Evolutionary conservation across 2,113 vertebrate genomes (phyloP).

Genomic region (Brachypodius melanocephalos): DNA sequence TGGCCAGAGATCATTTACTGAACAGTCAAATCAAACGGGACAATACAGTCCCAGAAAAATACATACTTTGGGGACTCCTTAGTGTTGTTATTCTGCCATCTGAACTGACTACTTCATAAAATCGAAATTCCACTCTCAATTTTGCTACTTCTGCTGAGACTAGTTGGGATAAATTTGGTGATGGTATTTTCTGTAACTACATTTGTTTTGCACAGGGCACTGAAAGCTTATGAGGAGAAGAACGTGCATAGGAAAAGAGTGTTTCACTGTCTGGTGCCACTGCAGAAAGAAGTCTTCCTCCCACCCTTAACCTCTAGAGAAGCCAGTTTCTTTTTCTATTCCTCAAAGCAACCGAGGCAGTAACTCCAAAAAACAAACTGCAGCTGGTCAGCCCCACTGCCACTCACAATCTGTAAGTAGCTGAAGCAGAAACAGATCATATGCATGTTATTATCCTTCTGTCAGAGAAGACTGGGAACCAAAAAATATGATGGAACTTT

Average conservation of each 20-base stretch:
- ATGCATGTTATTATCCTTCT: not conserved
- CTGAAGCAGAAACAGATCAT: not conserved
- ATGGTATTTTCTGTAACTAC: not conserved
- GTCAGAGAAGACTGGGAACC: not conserved
- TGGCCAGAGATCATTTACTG: not conserved
- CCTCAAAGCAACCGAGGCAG: not conserved
- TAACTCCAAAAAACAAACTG: not conserved
- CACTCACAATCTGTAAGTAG: not conserved
- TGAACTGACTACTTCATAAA: not conserved
- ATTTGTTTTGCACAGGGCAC: not conserved
- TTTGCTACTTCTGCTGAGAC: not conserved
- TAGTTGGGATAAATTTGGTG: not conserved
- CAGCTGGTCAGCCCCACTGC: not conserved
- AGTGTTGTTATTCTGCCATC: not conserved
- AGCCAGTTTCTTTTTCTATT: not conserved
- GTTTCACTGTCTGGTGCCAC: not conserved
- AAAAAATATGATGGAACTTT: not conserved
- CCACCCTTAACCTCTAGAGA: not conserved
- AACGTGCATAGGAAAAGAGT: not conserved
- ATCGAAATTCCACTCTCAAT: not conserved
- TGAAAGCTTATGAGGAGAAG: not conserved
- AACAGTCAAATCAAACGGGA: not conserved
- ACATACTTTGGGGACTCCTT: not conserved
- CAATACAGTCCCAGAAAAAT: not conserved
- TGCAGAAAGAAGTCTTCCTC: not conserved